phyloP scores from a whole-genome alignment of 2,113 vertebrate species.

The Morone chrysops region DNA sequence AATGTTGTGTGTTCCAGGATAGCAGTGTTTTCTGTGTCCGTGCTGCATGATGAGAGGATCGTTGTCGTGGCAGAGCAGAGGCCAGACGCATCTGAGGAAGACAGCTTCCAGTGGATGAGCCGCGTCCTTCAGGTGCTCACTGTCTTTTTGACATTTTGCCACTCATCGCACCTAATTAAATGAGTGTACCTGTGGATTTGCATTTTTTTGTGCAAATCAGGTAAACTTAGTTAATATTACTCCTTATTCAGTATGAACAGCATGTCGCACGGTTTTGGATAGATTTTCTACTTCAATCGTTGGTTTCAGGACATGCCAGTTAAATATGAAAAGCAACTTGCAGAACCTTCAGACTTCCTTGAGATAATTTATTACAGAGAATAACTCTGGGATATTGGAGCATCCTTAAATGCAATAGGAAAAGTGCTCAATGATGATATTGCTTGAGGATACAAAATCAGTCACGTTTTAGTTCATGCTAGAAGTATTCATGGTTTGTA shows the following conservation, averaged over 20 bases:
- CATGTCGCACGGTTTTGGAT: not conserved
- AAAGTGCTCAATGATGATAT: not conserved
- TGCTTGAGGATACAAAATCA: not conserved
- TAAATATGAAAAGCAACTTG: not conserved
- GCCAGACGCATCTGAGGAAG: conserved; percentile 95
- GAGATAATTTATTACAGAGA: not conserved
- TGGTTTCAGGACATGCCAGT: not conserved
- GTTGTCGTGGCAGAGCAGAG: conserved; percentile 97
- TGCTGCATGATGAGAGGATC: conserved; percentile 94
- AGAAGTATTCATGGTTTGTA: not conserved
- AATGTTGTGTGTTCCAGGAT: conserved; percentile 85
- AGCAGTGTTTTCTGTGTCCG: conserved; percentile 94
- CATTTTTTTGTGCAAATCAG: not conserved
- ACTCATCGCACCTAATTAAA: not conserved
- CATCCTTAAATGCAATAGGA: not conserved
- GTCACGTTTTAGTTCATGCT: not conserved
- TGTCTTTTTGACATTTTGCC: not conserved
- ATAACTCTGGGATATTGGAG: not conserved
- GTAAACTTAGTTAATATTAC: not conserved
- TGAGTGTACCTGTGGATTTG: not conserved
- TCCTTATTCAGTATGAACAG: not conserved
- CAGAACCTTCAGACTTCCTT: not conserved
- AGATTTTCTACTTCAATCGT: not conserved
- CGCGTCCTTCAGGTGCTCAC: conserved; percentile 92
- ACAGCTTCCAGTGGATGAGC: conserved; percentile 99